These are phyloP conservation scores for Coenonympha arcania DNA, from an alignment of 2,888 invertebrate genomes.

Conservation along the genomic window DNA sequence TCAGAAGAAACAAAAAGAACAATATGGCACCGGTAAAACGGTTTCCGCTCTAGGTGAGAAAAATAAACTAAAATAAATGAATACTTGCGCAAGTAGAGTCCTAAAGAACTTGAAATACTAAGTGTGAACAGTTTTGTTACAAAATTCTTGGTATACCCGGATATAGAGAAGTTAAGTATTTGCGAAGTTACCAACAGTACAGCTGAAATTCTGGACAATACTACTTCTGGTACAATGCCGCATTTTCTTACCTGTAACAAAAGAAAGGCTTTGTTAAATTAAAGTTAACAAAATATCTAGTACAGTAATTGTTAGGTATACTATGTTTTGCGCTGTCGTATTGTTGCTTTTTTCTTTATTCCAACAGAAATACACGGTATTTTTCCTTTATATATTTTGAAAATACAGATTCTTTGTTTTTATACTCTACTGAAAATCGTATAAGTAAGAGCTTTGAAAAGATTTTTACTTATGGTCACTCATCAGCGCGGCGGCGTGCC, in stretches of 20 bases:
- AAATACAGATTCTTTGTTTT: not conserved
- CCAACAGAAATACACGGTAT: not conserved
- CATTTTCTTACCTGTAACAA: slow-evolving; percentile 33
- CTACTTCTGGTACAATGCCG: slow-evolving; percentile 11
- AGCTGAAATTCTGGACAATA: slow-evolving; percentile 12
- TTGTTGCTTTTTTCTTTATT: not conserved
- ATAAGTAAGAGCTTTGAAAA: too few relatives aligned
- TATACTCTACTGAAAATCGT: too few relatives aligned
- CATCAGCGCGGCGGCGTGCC: too few relatives aligned
- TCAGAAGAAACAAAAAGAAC: too few relatives aligned
- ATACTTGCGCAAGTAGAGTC: not conserved
- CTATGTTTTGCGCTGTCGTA: too few relatives aligned
- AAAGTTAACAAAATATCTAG: slow-evolving; percentile 17
- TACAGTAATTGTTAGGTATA: too few relatives aligned
- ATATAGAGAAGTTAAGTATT: slow-evolving; percentile 24
- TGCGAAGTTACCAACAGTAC: slow-evolving; percentile 21
- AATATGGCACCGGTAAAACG: too few relatives aligned
- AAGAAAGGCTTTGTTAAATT: slow-evolving; percentile 17
- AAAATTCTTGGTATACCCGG: not conserved
- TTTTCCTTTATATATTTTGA: not conserved
- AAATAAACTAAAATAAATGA: too few relatives aligned
- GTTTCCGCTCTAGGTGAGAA: too few relatives aligned
- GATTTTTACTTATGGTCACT: too few relatives aligned
- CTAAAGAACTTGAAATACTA: not conserved
- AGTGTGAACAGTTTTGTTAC: not conserved